These are phyloP conservation scores for Acanthosepion lycidas DNA, from an alignment of 2,888 invertebrate genomes.

Conservation along the genomic window DNA sequence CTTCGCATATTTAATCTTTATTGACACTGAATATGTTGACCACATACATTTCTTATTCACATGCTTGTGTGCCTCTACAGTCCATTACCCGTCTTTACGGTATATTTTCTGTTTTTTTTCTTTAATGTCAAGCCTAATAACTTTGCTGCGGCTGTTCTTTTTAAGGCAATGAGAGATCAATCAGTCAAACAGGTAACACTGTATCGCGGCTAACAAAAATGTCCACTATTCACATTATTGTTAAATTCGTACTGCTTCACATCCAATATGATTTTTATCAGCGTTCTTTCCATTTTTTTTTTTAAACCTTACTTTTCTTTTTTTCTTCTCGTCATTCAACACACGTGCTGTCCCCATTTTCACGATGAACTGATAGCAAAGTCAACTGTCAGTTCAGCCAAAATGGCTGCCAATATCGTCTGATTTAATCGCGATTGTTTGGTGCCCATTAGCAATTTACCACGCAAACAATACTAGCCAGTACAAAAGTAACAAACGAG, in stretches of 20 bases:
- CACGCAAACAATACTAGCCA: background rate
- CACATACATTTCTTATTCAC: no score
- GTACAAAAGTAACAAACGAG: background rate
- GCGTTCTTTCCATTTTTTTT: background rate
- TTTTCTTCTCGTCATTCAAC: background rate
- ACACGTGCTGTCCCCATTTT: background rate
- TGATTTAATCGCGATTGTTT: background rate
- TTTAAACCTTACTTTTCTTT: background rate
- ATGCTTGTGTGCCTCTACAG: no score
- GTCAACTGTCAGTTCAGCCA: background rate
- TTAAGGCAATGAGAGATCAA: background rate
- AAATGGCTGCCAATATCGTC: background rate
- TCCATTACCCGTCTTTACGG: no score
- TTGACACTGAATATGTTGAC: no score
- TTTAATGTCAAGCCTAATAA: no score
- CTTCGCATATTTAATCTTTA: no score
- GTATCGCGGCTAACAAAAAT: background rate
- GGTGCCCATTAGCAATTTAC: background rate
- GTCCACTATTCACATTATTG: background rate
- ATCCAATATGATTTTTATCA: background rate
- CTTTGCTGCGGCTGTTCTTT: no score
- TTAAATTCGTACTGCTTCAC: background rate
- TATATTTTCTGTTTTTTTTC: no score
- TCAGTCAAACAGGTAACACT: background rate
- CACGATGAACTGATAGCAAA: background rate